Conservation (phyloP, 2,888 invertebrate species). For the Oligia latruncula region DNA sequence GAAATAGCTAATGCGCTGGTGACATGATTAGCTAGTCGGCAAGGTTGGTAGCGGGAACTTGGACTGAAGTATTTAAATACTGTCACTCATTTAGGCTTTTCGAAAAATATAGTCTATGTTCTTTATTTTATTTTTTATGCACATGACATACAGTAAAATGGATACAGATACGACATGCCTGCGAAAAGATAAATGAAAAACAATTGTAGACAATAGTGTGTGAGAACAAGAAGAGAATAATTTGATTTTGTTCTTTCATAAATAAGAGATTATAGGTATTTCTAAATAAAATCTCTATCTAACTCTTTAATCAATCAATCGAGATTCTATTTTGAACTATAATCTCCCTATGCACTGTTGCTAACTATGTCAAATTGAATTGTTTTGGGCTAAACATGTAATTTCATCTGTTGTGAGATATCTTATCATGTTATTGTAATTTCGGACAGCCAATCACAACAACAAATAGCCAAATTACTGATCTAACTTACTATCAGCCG, state of each 20-base stretch:
- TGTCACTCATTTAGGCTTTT: slow-evolving; percentile 2
- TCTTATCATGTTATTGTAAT: neutral
- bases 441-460: neutral
- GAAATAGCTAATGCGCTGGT: slow-evolving; percentile 23
- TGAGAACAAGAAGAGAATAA: neutral
- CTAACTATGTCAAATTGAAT: neutral
- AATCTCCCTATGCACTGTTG: neutral
- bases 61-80: slow-evolving; percentile 10
- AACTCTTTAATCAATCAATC: too few species aligned
- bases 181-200: neutral
- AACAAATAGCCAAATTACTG: neutral
- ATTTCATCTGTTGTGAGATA: neutral
- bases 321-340: neutral
- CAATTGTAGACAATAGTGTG: neutral
- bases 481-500: slow-evolving; percentile 5
- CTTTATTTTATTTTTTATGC: neutral
- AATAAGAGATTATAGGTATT: too few species aligned
- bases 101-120: neutral
- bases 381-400: neutral
- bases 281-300: too few species aligned
- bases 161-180: neutral
- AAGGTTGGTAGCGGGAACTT: neutral
- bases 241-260: neutral
- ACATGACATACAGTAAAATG: neutral
- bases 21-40: slow-evolving; percentile 31